Base-by-base conservation (phyloP, 2,113 vertebrate genomes). In the Sphaerodactylus townsendi region DNA sequence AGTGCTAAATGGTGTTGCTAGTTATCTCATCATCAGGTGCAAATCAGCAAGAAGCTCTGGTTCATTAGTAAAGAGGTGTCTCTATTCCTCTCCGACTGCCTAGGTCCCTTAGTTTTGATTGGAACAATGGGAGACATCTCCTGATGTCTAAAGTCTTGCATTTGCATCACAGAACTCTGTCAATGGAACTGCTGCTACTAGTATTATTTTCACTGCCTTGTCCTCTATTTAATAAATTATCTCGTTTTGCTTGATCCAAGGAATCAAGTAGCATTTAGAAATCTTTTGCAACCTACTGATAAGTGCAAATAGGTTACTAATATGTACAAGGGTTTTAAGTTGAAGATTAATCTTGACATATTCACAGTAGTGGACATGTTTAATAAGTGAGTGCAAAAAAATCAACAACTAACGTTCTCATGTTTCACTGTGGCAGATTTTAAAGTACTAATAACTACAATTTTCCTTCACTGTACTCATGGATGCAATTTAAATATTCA, bases 41-140 rank as follows among this genome's bases (percentile, higher is more conserved):
- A 89, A 87, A 1, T 87, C 87, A 88, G 81, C 92, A 69, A 84
- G 91, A 86, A 89, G 85, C 90, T 85, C 81, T 72, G 85, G 93
- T 93, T 93, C 91, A 93, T 89, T 93, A 89, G 85, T 85, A 66
- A 76, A 88, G 89, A 87, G 85, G 88, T 78, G 90, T 88, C 82
- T 88, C 92, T 90, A 79, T 86, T 88, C 91, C 87, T 87, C 64
- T 92, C 81, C 91, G 73, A 86, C 89, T 77, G n/a, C 83, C 77
- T 62, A 89, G 88, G n/a, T 85, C 62, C 5, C 87, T 92, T 82
- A 92, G 85, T 79, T 69, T 87, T 90, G 89, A 90, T 87, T 93
- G 88, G 74, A 84, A 84, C 79, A 89, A 91, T 91, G 88, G 93
- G 93, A 91, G 88, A 50, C 59, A 85, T 86, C 89, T 87, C 89